Conservation (phyloP, 2,113 vertebrate species). For the Scytalopus superciliaris region DNA sequence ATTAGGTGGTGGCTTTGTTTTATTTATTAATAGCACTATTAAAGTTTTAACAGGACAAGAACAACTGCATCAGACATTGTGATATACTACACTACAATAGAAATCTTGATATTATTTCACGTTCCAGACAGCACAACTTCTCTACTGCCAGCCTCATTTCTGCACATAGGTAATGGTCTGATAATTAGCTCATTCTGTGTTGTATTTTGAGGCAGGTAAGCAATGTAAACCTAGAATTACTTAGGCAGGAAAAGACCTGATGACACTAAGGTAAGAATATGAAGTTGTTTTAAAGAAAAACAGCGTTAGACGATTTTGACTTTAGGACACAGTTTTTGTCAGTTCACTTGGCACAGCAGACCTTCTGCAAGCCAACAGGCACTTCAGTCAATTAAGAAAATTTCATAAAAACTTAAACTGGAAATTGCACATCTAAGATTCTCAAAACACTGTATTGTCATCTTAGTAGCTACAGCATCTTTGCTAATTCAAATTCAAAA, state of each 20-base stretch:
- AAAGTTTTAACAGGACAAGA: conserved; percentile 26
- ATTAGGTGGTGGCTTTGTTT: background rate
- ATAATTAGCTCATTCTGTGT: background rate
- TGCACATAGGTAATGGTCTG: background rate
- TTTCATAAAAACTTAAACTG: background rate
- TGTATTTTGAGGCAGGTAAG: background rate
- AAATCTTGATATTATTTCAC: background rate
- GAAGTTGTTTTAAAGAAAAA: background rate
- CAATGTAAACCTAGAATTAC: background rate
- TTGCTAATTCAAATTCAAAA: background rate
- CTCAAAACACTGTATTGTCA: background rate
- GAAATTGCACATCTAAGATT: background rate
- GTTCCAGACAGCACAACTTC: background rate
- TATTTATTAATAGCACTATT: conserved; percentile 7
- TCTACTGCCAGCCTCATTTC: background rate
- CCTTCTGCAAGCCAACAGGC: background rate
- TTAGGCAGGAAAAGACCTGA: background rate
- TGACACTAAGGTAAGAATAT: background rate
- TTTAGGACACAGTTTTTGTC: background rate
- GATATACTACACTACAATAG: background rate
- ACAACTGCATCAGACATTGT: background rate
- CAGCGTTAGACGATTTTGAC: background rate
- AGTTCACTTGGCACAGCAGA: background rate
- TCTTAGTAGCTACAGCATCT: background rate
- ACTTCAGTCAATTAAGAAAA: background rate